Evolutionary conservation across 2,797 vertebrate species (phyloP), one percentile per base, ranked within the genome.

Genomic region (Semotilus atromaculatus): DNA sequence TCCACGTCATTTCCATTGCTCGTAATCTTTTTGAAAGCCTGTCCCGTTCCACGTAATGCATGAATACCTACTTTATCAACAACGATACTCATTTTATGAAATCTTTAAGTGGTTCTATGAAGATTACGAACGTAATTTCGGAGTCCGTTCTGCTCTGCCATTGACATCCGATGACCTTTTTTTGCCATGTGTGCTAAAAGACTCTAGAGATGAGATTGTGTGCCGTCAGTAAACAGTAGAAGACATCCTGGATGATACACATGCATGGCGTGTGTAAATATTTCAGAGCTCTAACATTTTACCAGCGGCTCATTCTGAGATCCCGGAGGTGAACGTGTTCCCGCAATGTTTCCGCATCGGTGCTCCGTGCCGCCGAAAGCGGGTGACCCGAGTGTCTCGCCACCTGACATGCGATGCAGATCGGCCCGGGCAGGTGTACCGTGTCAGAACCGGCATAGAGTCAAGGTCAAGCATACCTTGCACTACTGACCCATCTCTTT

Each of bases 391-490:
- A 82, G 85, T 18, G 85, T 92, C 90, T 91, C 89, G 86, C 83
- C 86, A 40, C 68, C 87, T 62, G 89, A 92, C 90, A 89, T 86
- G 85, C 85, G 89, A 92, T 89, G 89, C 90, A 75, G 84, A 90
- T 90, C 62, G 81, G 87, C 89, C 85, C 72, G 16, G 75, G 79
- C 80, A 77, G 84, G 55, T 72, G 85, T 75, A 23, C 45, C 31
- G 90, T 85, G 77, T 90, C 89, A 91, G 91, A 93, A 91, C 91
- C 91, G 91, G 90, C 87, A 93, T 29, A 74, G 78, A 80, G 58
- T 92, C 92, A 94, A 95, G 95, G 95, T 94, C 93, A 87, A 88
- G 91, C 91, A 85, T 86, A 87, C 81, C 58, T 38, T 78, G 71
- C 72, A 73, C 74, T 36, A 16, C 67, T 58, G 53, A 84, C 81